phyloP scores from a whole-genome alignment of 2,888 invertebrate species.

The Stenoptilia bipunctidactyla region DNA sequence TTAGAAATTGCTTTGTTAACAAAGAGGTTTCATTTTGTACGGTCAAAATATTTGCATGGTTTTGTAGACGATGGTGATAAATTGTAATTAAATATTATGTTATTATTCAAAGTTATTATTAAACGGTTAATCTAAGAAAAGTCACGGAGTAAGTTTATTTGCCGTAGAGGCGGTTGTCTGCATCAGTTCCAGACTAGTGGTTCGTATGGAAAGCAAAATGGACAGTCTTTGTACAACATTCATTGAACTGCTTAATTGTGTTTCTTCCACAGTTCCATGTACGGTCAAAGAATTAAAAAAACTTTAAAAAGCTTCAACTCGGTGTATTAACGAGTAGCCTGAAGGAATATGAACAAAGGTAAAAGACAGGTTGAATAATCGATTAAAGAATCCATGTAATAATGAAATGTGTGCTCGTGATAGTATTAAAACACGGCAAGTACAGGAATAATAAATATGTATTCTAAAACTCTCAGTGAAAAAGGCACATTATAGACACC shows the following conservation, averaged over 20 bases:
- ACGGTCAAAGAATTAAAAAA: conserved; percentile 17
- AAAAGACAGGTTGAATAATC: too few species aligned
- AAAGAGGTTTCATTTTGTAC: not conserved
- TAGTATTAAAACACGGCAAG: too few species aligned
- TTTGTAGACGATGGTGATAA: not conserved
- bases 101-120: not conserved
- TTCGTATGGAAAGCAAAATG: conserved; percentile 45
- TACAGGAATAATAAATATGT: too few species aligned
- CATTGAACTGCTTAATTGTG: conserved; percentile 61
- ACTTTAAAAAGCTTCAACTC: too few species aligned
- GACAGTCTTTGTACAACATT: conserved; percentile 38
- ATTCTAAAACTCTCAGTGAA: too few species aligned
- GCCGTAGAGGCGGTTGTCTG: conserved; percentile 3
- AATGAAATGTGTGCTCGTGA: too few species aligned
- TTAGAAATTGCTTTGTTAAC: not conserved
- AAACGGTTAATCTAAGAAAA: not conserved
- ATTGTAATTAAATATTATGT: not conserved
- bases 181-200: conserved; percentile 32
- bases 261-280: conserved; percentile 45
- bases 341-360: too few species aligned
- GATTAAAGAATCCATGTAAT: too few species aligned
- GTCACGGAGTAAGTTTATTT: not conserved
- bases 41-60: not conserved
- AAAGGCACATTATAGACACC: too few species aligned
- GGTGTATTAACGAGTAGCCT: not conserved